Conservation (phyloP, 2,113 vertebrate species). For the Mustela lutreola region DNA sequence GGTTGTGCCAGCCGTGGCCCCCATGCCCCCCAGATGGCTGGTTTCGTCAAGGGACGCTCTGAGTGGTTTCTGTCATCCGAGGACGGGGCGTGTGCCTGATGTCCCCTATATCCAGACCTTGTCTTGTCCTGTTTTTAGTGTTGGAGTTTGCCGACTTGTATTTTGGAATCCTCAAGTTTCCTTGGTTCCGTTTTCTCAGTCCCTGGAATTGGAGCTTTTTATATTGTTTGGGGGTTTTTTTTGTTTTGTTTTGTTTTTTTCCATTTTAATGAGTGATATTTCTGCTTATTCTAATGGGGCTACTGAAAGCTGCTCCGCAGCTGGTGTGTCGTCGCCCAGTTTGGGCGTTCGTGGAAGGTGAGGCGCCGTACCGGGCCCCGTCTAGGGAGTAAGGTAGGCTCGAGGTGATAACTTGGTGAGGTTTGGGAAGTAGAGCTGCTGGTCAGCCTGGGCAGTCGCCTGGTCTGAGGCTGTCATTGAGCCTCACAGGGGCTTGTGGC, state of each 20-base stretch:
- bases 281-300: not conserved
- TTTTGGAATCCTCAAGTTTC: not conserved
- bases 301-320: not conserved
- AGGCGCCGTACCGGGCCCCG: not conserved
- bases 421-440: not conserved
- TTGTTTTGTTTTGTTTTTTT: not conserved
- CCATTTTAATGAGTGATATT: not conserved
- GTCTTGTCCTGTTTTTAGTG: too few relatives aligned
- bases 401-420: not conserved
- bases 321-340: not conserved
- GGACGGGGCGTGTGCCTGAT: not conserved
- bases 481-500: not conserved
- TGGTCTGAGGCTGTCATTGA: not conserved
- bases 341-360: not conserved
- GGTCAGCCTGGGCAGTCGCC: rapidly evolving
- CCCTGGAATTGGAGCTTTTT: not conserved
- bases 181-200: not conserved
- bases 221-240: not conserved
- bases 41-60: rapidly evolving
- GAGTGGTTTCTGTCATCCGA: not conserved
- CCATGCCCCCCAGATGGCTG: rapidly evolving
- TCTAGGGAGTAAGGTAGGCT: not conserved
- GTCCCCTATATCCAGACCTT: too few relatives aligned
- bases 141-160: not conserved
- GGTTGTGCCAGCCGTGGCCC: not conserved